Base-by-base conservation (phyloP, 1,140 invertebrate genomes). In the Ceratina calcarata region DNA sequence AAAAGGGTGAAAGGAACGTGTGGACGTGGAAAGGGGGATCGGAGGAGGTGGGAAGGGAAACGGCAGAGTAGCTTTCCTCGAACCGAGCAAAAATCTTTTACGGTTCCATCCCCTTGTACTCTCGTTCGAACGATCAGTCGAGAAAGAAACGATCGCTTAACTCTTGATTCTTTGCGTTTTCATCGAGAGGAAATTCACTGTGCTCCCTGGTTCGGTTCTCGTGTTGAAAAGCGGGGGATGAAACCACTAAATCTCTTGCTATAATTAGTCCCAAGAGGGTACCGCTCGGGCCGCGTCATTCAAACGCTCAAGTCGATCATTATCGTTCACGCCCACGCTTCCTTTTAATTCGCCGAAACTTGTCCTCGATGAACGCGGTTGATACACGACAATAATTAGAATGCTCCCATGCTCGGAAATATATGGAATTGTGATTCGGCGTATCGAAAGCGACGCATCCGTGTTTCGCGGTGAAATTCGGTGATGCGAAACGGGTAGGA, bases 81-180 rank as follows among this genome's bases (percentile, higher is more conserved):
- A 67, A 49, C n/a, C 55, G 53, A 80, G 61, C 64, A 80, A 68
- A 81, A 81, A 81, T 81, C 80, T 78, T 81, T 66, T 24, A 65
- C 67, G 67, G 74, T 70, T 24, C 74, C 74, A 37, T 18, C 67
- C 49, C 64, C n/a, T 22, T 51, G 3, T 22, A 16, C 58, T 64
- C 64, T 60, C 53, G 69, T 76, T 84, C 82, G 83, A 57, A 65
- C 75, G 79, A 86, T 85, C 70, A 62, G 60, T 37, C 74, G 15
- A 64, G 70, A 67, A 85, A 78, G 84, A 79, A 82, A 62, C 80
- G 84, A 86, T 86, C 84, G 76, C 64, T 86, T 86, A 80, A 85
- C 80, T 76, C 83, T 82, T 82, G 76, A 66, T 82, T 79, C 67
- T 66, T 85, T 27, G 66, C 72, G 61, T 61, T 82, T 73, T 60